phyloP scores from a whole-genome alignment of 2,113 vertebrate genomes.

The Sceloporus tristichus region DNA sequence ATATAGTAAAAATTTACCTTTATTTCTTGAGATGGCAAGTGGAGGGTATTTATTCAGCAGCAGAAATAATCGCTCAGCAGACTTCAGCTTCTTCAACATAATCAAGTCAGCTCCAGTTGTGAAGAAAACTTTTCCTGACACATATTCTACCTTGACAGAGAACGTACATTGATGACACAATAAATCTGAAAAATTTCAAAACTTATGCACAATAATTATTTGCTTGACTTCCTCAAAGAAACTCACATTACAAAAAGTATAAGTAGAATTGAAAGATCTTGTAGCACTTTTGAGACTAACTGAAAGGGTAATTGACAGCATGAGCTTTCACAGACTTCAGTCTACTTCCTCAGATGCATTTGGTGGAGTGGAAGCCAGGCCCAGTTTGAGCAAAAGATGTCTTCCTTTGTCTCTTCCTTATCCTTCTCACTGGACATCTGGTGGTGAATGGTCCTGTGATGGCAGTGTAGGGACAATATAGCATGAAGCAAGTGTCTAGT shows the following conservation, averaged over 20 bases:
- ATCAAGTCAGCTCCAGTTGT: slow-evolving; percentile 69
- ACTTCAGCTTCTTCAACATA: slow-evolving; percentile 82
- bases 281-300: no score
- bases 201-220: neutral
- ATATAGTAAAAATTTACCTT: slow-evolving; percentile 64
- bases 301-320: no score
- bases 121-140: slow-evolving; percentile 93
- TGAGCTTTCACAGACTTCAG: no score
- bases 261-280: no score
- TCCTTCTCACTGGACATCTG: neutral
- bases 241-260: neutral
- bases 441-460: neutral
- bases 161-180: slow-evolving; percentile 9
- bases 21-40: slow-evolving; percentile 57
- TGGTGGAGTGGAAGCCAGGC: no score
- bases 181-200: slow-evolving; percentile 22
- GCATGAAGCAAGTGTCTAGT: neutral
- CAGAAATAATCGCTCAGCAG: slow-evolving; percentile 89
- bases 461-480: neutral
- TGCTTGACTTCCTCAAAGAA: neutral
- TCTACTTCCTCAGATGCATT: no score
- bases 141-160: slow-evolving; percentile 81
- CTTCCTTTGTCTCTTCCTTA: neutral
- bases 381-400: no score
- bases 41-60: slow-evolving; percentile 81